phyloP scores from a whole-genome alignment of 2,888 invertebrate species.

The Cepaea hortensis region DNA sequence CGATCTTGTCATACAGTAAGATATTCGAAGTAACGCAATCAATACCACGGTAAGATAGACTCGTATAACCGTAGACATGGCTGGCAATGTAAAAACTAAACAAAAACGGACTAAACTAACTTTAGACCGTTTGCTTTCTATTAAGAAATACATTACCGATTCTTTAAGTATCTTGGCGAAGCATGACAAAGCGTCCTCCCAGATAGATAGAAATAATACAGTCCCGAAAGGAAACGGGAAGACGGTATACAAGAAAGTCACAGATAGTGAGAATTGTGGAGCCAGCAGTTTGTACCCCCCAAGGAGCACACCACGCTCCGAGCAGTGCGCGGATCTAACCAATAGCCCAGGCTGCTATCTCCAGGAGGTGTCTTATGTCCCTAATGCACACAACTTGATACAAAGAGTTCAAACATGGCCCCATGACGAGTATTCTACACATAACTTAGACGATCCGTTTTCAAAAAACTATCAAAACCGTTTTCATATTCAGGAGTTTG shows the following conservation, averaged over 20 bases:
- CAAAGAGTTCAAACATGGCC: slow-evolving; percentile 32
- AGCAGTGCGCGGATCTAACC: neutral
- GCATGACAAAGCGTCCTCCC: neutral
- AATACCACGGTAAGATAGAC: neutral
- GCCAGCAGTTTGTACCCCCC: neutral
- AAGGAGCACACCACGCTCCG: neutral
- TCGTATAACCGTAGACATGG: neutral
- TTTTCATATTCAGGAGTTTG: neutral
- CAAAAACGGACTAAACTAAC: slow-evolving; percentile 5
- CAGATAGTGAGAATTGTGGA: neutral
- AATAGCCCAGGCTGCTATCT: too few species aligned
- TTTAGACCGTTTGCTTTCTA: slow-evolving; percentile 8
- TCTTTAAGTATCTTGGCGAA: slow-evolving; percentile 20
- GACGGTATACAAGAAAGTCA: neutral
- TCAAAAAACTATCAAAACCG: neutral
- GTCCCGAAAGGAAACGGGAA: neutral
- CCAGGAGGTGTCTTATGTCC: neutral
- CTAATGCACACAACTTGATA: neutral
- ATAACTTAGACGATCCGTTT: neutral
- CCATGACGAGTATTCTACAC: slow-evolving; percentile 8
- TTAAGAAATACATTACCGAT: slow-evolving; percentile 35
- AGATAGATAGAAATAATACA: neutral
- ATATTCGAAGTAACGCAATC: neutral
- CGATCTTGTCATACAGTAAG: too few species aligned
- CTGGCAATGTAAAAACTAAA: neutral